Evolutionary conservation across 2,888 invertebrate species (phyloP).

Genomic region (Trachelus stipa): DNA sequence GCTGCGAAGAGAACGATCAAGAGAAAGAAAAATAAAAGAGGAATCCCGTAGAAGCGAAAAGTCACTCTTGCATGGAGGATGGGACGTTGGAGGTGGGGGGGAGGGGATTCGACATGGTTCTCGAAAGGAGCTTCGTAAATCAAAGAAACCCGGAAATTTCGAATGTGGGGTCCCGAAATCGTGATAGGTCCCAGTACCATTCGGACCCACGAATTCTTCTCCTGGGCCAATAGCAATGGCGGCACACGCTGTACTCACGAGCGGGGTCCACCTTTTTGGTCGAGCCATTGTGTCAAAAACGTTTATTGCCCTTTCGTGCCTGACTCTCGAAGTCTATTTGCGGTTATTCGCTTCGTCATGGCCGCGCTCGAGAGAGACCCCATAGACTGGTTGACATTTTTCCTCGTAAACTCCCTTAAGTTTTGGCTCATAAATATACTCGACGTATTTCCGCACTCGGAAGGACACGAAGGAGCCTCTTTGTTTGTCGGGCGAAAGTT

Average conservation of each 20-base stretch:
- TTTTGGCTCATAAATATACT: slow-evolving; percentile 56
- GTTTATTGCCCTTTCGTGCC: slow-evolving; percentile 25
- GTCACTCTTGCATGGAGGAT: background rate
- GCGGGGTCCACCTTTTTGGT: background rate
- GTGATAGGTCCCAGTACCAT: background rate
- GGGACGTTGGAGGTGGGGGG: background rate
- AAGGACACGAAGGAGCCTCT: slow-evolving; percentile 30
- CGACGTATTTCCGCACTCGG: slow-evolving; percentile 46
- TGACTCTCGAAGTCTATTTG: slow-evolving; percentile 33
- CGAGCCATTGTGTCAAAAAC: background rate
- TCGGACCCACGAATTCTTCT: background rate
- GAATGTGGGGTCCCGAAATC: background rate
- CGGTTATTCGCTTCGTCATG: slow-evolving; percentile 29
- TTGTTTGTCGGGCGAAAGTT: slow-evolving; percentile 43
- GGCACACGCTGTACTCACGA: background rate
- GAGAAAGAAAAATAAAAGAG: background rate
- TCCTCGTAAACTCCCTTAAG: slow-evolving; percentile 38
- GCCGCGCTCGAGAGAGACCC: slow-evolving; percentile 15
- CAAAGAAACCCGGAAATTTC: background rate
- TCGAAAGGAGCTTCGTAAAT: background rate
- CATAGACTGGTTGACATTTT: slow-evolving; percentile 26
- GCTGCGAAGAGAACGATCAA: background rate
- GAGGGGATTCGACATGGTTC: background rate
- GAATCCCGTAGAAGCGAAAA: background rate
- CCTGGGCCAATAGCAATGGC: background rate